Evolutionary conservation across 2,113 vertebrate genomes (phyloP).

Genomic region (Butorides virescens): DNA sequence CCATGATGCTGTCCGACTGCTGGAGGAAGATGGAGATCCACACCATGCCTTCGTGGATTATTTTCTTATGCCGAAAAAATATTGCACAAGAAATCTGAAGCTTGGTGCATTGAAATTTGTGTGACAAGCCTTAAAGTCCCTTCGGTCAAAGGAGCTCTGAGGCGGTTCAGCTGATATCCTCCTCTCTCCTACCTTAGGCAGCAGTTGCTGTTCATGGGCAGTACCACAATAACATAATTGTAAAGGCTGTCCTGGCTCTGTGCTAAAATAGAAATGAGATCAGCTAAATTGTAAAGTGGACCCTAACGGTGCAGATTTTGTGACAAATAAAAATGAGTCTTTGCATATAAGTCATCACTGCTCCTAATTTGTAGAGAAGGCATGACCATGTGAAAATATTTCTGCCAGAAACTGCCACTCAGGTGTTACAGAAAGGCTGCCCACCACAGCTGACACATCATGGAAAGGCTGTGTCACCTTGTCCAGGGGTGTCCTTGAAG

Average conservation of each 20-base stretch:
- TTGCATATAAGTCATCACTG: not conserved
- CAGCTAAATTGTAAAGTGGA: not conserved
- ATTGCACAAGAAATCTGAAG: not conserved
- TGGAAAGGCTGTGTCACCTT: not conserved
- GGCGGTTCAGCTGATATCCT: not conserved
- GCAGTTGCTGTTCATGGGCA: not conserved
- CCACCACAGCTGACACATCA: rapidly evolving
- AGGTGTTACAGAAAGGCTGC: not conserved
- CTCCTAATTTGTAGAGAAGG: not conserved
- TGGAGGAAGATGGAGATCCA: not conserved
- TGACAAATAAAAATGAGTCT: not conserved
- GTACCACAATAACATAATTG: not conserved
- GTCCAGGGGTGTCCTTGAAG: not conserved
- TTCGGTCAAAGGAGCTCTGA: not conserved
- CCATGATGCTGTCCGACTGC: rapidly evolving
- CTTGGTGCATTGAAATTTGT: not conserved
- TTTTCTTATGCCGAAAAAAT: not conserved
- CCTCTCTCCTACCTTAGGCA: not conserved
- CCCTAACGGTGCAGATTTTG: not conserved
- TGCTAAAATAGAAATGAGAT: not conserved
- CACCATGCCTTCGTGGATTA: rapidly evolving
- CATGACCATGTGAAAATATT: rapidly evolving
- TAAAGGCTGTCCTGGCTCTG: not conserved
- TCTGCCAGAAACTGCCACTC: not conserved
- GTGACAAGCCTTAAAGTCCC: not conserved